Conservation (phyloP, 1,140 invertebrate species). For the Zeugodacus cucurbitae region DNA sequence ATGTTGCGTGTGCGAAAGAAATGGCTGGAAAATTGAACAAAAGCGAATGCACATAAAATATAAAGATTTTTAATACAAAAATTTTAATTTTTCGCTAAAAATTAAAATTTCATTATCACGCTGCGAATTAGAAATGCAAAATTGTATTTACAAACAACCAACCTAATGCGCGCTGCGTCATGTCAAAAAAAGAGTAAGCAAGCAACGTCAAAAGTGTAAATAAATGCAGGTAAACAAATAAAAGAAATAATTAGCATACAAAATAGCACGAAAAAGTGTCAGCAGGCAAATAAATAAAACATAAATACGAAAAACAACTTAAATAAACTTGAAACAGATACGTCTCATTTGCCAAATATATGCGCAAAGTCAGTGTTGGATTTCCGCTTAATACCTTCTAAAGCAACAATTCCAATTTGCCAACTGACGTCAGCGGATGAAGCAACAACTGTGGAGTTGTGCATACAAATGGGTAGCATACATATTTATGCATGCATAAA, state of each 20-base stretch:
- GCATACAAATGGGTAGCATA: neutral
- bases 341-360: neutral
- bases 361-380: neutral
- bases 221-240: neutral
- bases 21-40: neutral
- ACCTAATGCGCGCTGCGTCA: too few relatives aligned
- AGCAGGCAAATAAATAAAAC: neutral
- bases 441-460: neutral
- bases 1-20: neutral
- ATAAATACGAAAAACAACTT: neutral
- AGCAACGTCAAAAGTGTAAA: neutral
- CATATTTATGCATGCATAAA: neutral
- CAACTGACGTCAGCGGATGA: slow-evolving; percentile 13
- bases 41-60: neutral
- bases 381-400: slow-evolving; percentile 15
- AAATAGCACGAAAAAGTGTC: neutral
- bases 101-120: neutral
- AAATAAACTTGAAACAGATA: neutral
- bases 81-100: neutral
- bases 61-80: neutral
- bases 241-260: neutral
- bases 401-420: neutral
- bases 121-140: neutral
- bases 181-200: neutral
- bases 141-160: neutral